Evolutionary conservation across 2,113 vertebrate genomes (phyloP).

Genomic region (Lepisosteus oculatus): DNA sequence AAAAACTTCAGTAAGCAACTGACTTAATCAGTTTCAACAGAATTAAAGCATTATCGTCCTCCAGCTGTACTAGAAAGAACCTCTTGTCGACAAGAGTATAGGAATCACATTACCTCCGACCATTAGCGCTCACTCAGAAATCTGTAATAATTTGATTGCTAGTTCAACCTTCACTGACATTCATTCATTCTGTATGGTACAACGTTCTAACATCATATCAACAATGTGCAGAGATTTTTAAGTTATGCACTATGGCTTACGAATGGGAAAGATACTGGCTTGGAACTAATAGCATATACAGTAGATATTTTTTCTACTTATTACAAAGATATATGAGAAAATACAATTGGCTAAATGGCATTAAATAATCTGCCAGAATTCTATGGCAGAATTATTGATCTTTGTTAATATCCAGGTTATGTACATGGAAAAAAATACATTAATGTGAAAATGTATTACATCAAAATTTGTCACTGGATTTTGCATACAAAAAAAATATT

Average conservation of each 20-base stretch:
- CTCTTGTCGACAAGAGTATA: constrained; percentile 42
- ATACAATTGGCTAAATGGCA: constrained; percentile 37
- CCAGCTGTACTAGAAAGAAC: constrained; percentile 8
- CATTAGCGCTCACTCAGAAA: constrained; percentile 51
- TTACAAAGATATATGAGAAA: constrained; percentile 45
- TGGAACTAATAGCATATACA: constrained; percentile 47
- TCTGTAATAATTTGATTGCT: constrained; percentile 53
- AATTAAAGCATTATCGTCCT: background rate
- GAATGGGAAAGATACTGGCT: constrained; percentile 47
- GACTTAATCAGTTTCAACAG: background rate
- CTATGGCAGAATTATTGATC: constrained; percentile 30
- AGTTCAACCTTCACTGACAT: constrained; percentile 58
- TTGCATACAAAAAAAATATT: too few relatives aligned
- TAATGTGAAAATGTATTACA: background rate
- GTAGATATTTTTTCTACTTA: constrained; percentile 38
- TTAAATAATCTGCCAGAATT: constrained; percentile 40
- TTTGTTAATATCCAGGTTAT: constrained; percentile 18
- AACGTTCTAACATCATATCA: constrained; percentile 48
- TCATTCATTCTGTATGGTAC: constrained; percentile 42
- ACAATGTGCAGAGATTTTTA: constrained; percentile 56
- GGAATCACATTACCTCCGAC: constrained; percentile 46
- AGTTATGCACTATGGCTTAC: constrained; percentile 51
- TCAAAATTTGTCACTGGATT: too few relatives aligned
- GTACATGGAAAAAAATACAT: background rate
- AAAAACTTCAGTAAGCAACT: constrained; percentile 1